Base-by-base conservation (phyloP, 2,113 vertebrate species). In the Willisornis vidua region DNA sequence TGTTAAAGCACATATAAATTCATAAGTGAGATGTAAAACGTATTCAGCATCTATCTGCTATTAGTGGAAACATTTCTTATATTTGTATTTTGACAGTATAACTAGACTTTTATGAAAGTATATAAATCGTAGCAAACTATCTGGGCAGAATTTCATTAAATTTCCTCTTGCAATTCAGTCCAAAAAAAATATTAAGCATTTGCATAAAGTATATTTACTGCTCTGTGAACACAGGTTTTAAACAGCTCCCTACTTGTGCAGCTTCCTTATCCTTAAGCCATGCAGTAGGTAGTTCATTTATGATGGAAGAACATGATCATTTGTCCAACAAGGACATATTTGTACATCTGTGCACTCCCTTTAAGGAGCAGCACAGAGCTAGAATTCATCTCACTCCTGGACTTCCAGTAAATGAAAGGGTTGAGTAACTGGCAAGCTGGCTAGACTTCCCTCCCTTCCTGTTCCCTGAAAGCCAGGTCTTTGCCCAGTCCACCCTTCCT, bases 371-470 rank as follows among this genome's bases (percentile, higher is more conserved):
- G 92, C 97, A 99, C 99, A 99, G 99, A 98, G 98, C 98, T 97
- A 67, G 98, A 97, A 99, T 99, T 99, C 98, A 99, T 99, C 98
- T 98, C 90, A 29, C 79, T 96, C 83, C 94, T 97, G 98, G 96
- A 95, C 72, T 97, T 98, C 97, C 95, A 97, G 92, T 98, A 98
- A 98, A 98, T 98, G 98, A 99, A 99, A 98, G 98, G 97, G 96
- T 97, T 98, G 98, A 99, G 98, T 98, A 96, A 97, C 97, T 96
- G 79, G 95, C 88, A 76, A 45, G 52, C 97, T 96, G 86, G 95
- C 98, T 97, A 98, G 97, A 98, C 98, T 98, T 98, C 98, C 98
- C 98, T 98, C 98, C 99, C 98, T 99, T 99, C 98, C 99, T 99
- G 98, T 98, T 98, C 98, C 97, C 97, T 84, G 87, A 96, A 97